Percentiles rank a stretch among this genome's conserved stretches.
These are phyloP conservation scores for Galerucella calmariensis DNA, from an alignment of 2,888 invertebrate species.

Conservation along the genomic window DNA sequence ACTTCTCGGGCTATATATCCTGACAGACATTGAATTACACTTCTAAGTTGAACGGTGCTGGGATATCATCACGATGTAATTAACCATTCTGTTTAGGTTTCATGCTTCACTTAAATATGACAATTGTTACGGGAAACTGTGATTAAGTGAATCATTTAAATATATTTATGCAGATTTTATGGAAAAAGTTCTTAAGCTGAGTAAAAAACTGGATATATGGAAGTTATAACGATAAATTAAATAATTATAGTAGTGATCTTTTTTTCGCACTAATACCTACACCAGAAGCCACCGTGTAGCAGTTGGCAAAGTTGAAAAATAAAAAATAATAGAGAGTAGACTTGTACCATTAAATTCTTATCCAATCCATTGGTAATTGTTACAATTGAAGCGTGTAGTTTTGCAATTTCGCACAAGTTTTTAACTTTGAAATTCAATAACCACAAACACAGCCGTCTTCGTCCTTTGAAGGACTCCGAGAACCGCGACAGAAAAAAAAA, in stretches of 20 bases:
- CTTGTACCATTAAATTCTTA: neutral
- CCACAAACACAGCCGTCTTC: constrained; percentile 39
- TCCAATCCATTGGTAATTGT: constrained; percentile 11
- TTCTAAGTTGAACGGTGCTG: no score
- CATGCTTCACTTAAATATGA: no score
- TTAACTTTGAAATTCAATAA: constrained; percentile 16
- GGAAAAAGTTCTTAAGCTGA: no score
- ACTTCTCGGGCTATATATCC: no score
- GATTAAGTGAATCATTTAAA: no score
- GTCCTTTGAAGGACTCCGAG: constrained; percentile 22
- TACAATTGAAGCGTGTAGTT: constrained; percentile 11
- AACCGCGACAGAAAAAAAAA: constrained; percentile 15
- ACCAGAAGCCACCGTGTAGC: neutral
- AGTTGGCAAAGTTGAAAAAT: neutral
- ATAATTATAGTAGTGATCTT: neutral
- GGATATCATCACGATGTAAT: no score
- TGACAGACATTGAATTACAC: no score
- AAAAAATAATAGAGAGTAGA: neutral
- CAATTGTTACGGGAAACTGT: no score
- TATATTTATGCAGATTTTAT: no score
- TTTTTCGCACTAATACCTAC: neutral
- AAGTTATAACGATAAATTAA: no score
- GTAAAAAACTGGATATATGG: no score
- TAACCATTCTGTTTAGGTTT: no score
- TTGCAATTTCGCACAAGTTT: neutral